phyloP scores from a whole-genome alignment of 2,797 vertebrate genomes.

The Acanthis flammea region DNA sequence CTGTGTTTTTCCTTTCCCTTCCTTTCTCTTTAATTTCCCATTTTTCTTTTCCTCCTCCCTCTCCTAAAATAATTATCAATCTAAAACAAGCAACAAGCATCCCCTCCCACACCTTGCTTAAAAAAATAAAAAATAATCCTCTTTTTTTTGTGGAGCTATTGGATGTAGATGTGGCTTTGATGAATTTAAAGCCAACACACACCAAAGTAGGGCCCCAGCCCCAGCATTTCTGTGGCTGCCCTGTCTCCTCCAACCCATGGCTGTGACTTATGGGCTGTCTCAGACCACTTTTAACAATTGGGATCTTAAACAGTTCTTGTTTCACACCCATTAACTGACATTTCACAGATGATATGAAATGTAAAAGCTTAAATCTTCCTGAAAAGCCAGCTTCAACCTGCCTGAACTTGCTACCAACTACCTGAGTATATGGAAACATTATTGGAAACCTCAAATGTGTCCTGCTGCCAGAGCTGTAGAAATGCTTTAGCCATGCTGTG shows the following conservation, averaged over 20 bases:
- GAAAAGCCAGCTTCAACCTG: neutral
- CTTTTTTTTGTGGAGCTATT: neutral
- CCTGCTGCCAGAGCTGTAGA: neutral
- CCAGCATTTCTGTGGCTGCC: neutral
- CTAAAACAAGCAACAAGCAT: neutral
- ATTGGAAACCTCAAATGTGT: neutral
- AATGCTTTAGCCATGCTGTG: neutral
- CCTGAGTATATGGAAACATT: neutral
- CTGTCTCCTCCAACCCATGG: neutral
- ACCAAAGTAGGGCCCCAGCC: neutral
- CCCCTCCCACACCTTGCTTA: neutral
- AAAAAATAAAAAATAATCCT: neutral
- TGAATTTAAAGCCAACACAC: neutral
- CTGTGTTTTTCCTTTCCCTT: accelerated
- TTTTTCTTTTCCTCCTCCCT: neutral
- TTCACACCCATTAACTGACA: neutral
- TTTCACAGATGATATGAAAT: neutral
- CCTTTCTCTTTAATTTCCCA: neutral
- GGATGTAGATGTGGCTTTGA: neutral
- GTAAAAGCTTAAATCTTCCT: neutral
- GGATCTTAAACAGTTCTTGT: neutral
- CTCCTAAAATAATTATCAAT: neutral
- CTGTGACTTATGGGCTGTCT: neutral
- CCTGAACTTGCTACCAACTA: neutral
- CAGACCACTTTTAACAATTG: neutral